These are phyloP conservation scores for Brachypteracias leptosomus DNA, from an alignment of 2,113 vertebrate genomes.

Conservation along the genomic window DNA sequence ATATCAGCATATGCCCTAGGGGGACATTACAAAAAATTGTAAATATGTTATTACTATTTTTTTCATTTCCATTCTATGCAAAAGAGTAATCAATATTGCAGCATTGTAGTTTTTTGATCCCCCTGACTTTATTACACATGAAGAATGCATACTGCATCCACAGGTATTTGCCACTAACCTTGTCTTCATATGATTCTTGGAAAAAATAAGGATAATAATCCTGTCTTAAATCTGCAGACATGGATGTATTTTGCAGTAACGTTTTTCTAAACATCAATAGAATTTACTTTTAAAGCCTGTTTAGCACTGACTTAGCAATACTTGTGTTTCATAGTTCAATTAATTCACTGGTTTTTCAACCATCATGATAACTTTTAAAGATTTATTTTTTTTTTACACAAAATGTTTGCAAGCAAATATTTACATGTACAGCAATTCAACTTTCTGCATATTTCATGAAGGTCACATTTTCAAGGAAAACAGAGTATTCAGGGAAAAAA, in stretches of 20 bases:
- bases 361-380: neutral
- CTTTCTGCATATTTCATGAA: neutral
- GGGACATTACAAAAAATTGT: neutral
- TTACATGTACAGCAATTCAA: neutral
- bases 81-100: neutral
- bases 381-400: neutral
- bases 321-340: neutral
- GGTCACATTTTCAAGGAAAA: neutral
- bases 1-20: neutral
- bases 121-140: neutral
- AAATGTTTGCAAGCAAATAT: neutral
- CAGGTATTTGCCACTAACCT: constrained; percentile 8
- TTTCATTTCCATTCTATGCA: neutral
- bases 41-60: neutral
- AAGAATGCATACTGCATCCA: neutral
- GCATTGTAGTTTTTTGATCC: neutral
- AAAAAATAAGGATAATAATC: constrained; percentile 30
- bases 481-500: neutral
- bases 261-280: neutral
- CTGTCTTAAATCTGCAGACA: neutral
- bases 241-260: constrained; percentile 1
- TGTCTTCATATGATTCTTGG: neutral
- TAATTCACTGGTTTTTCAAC: neutral
- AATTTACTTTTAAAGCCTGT: neutral
- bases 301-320: neutral